Conservation (phyloP, 2,888 invertebrate species). For the Drosophila nr. medialis region DNA sequence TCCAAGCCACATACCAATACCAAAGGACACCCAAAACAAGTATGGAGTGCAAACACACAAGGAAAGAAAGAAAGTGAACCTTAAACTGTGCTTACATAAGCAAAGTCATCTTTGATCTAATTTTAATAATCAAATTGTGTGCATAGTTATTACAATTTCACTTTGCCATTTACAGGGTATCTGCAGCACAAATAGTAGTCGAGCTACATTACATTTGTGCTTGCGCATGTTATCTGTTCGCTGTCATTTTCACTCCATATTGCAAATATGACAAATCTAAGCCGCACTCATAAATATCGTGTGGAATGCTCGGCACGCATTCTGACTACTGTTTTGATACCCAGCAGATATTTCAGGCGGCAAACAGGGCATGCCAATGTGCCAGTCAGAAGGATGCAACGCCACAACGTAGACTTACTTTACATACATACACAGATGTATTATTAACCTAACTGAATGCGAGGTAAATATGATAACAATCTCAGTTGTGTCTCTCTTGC, state of each 20-base stretch:
- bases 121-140: not conserved
- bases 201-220: not conserved
- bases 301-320: conserved; percentile 38
- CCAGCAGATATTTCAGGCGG: not conserved
- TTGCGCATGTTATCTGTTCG: not conserved
- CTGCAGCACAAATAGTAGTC: not conserved
- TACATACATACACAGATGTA: not conserved
- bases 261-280: conserved; percentile 44
- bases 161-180: conserved; percentile 1
- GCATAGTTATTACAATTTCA: not conserved
- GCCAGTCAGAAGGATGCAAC: not conserved
- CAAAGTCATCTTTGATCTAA: not conserved
- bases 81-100: not conserved
- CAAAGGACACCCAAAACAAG: not conserved
- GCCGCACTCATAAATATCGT: conserved; percentile 36
- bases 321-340: conserved; percentile 18
- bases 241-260: conserved; percentile 30
- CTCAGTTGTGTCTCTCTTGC: not conserved
- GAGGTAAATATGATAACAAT: not conserved
- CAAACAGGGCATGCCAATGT: not conserved
- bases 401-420: not conserved
- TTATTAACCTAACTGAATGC: not conserved
- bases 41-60: not conserved
- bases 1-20: not conserved
- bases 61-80: not conserved